phyloP scores from a whole-genome alignment of 2,888 invertebrate genomes.

The Chloromyia formosa region DNA sequence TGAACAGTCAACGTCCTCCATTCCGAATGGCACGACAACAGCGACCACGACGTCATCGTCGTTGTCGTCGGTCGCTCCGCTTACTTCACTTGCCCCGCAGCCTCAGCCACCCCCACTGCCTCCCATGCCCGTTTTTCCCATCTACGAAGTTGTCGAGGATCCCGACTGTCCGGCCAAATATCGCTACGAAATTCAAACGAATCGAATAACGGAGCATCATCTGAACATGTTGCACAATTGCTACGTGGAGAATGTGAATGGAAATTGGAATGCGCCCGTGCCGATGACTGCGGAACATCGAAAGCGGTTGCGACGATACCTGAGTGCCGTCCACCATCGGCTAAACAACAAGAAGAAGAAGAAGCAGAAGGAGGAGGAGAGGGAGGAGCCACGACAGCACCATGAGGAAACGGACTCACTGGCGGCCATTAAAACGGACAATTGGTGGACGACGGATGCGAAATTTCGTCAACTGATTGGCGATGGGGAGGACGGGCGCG shows the following conservation, averaged over 20 bases:
- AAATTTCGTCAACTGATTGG: background rate
- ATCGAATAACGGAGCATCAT: constrained; percentile 63
- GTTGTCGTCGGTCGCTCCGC: background rate
- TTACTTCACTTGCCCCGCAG: background rate
- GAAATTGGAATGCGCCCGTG: constrained; percentile 65
- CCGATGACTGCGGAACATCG: constrained; percentile 54
- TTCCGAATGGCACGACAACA: background rate
- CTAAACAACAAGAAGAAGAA: no score
- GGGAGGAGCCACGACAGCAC: no score
- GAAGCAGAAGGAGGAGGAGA: no score
- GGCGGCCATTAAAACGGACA: background rate
- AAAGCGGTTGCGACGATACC: constrained; percentile 11
- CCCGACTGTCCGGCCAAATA: constrained; percentile 58
- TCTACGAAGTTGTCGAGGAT: constrained; percentile 57
- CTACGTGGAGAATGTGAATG: constrained; percentile 70
- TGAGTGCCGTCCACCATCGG: background rate
- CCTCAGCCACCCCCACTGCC: background rate
- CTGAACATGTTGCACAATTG: constrained; percentile 68
- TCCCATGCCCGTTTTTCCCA: constrained; percentile 48
- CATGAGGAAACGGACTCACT: background rate
- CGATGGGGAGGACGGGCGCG: no score
- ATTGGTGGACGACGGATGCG: background rate
- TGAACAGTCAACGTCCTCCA: no score
- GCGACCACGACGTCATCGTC: no score
- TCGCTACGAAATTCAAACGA: constrained; percentile 58